Base-by-base conservation (phyloP, 2,888 invertebrate genomes). In the Crossocerus cetratus region DNA sequence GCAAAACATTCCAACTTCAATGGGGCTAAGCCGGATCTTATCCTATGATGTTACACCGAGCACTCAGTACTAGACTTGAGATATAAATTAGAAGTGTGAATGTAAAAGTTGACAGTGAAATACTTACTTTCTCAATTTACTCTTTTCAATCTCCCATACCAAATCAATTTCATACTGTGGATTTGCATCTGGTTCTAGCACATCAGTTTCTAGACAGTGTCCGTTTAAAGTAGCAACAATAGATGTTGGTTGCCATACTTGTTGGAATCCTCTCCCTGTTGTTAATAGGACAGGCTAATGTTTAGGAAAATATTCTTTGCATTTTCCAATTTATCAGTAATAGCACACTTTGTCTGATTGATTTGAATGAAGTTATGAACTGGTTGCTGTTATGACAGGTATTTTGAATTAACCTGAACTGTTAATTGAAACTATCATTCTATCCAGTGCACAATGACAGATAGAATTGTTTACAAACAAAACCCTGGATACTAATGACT, bases 81-180 rank as follows among this genome's bases (percentile, higher is more conserved):
- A 32, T 32, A 3, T 32, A 32, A 44, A 18, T n/a, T 14, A 8
- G 54, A 91, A 69, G 21, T 54, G 13, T 32, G 16, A 22, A 5
- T 58, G 5, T 44, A 55, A 44, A 32, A 8, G 5, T 14, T 18
- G 3, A 32, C 0, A 62, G 42, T 43, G 5, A 11, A n/a, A 44
- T 59, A 67, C 70, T n/a, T 89, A 94, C 94, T 93, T 93, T 83
- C 95, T 92, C 78, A 96, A 91, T 71, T 93, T 92, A 80, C 93
- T 92, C 90, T 94, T 94, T 80, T 95, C 94, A 2, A 94, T 94
- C 88, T 96, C 95, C 96, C 96, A 96, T 62, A 95, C 93, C 66
- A 96, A 92, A 87, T 95, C 95, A 21, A 94, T 94, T 76, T 94
- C 93, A 86, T 95, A 95, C 56, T 92, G 90, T 0, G 94, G 94